Percentiles rank a stretch among this genome's conserved stretches.
Evolutionary conservation across 2,113 vertebrate species (phyloP).

Genomic region (Laticauda colubrina): DNA sequence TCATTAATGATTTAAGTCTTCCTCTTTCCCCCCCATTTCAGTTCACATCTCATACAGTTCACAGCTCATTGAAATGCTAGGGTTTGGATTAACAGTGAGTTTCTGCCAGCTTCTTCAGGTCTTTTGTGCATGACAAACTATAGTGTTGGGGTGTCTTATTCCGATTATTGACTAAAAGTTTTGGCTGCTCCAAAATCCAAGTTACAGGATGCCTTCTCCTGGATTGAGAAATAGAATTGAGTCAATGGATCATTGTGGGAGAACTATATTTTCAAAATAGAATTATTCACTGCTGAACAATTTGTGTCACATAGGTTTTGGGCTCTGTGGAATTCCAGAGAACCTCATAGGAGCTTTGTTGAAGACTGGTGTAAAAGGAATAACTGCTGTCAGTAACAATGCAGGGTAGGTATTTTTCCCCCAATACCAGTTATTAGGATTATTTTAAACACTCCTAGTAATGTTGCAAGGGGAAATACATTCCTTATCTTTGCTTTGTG

Average conservation of each 20-base stretch:
- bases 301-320: constrained; percentile 79
- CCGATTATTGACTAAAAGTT: not conserved
- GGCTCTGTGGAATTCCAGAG: constrained; percentile 96
- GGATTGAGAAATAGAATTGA: not conserved
- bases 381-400: constrained; percentile 97
- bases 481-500: not conserved
- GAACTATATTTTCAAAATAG: not conserved
- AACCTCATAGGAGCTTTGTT: constrained; percentile 92
- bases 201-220: not conserved
- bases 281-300: not conserved
- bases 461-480: not conserved
- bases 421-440: not conserved
- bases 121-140: not conserved
- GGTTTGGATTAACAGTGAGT: not conserved
- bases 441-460: not conserved
- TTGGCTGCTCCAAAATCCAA: not conserved
- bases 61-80: not conserved
- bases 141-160: not conserved
- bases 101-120: not conserved
- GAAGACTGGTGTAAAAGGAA: constrained; percentile 84
- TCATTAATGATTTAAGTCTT: not conserved
- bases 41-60: not conserved
- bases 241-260: not conserved
- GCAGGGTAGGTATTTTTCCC: constrained; percentile 81
- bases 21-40: not conserved